Evolutionary conservation across 1,140 invertebrate genomes (phyloP).

Genomic region (Euwallacea fornicatus): DNA sequence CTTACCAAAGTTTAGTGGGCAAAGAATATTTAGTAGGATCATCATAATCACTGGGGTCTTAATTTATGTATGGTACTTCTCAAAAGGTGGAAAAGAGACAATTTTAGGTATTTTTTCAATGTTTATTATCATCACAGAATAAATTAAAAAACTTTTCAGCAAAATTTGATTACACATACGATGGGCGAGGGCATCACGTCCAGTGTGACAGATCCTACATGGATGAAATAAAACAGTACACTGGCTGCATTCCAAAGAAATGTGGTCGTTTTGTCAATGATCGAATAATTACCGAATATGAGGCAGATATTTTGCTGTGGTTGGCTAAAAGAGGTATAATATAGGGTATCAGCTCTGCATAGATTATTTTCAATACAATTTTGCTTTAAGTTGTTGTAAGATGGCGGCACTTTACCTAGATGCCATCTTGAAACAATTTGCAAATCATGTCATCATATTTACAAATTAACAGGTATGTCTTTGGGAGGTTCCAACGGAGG

Average conservation of each 20-base stretch:
- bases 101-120: slow-evolving; percentile 21
- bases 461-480: slow-evolving; percentile 57
- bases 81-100: slow-evolving; percentile 61
- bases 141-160: slow-evolving; percentile 54
- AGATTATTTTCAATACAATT: too few relatives aligned
- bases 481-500: slow-evolving; percentile 69
- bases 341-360: neutral
- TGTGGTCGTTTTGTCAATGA: slow-evolving; percentile 81
- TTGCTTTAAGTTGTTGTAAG: too few relatives aligned
- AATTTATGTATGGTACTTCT: slow-evolving; percentile 66
- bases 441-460: too few relatives aligned
- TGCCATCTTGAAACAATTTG: too few relatives aligned
- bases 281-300: slow-evolving; percentile 66
- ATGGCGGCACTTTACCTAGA: too few relatives aligned
- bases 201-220: slow-evolving; percentile 64
- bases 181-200: slow-evolving; percentile 61
- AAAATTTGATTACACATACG: slow-evolving; percentile 62
- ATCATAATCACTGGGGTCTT: slow-evolving; percentile 59
- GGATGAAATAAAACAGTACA: slow-evolving; percentile 59
- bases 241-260: slow-evolving; percentile 70
- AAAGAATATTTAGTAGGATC: slow-evolving; percentile 52
- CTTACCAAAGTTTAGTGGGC: slow-evolving; percentile 49
- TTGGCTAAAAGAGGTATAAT: slow-evolving; percentile 61
- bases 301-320: slow-evolving; percentile 67
- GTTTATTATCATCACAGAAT: neutral